Evolutionary conservation across 2,797 vertebrate genomes (phyloP).

Genomic region (Melanotaenia maccullochi): DNA sequence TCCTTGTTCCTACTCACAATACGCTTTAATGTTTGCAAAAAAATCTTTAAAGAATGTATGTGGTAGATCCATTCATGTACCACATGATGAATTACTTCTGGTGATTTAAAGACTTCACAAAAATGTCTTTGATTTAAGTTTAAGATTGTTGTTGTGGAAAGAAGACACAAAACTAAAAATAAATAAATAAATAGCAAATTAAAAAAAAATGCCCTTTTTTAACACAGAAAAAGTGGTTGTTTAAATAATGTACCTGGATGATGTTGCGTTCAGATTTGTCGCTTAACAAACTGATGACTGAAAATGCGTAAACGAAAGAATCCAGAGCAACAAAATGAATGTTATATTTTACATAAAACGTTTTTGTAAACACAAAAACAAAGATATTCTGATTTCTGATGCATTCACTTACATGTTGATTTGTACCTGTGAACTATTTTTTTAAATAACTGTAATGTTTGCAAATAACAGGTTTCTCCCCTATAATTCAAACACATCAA

Average conservation of each 20-base stretch:
- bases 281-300: background rate
- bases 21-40: background rate
- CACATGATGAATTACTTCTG: background rate
- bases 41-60: background rate
- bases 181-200: background rate
- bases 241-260: background rate
- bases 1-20: background rate
- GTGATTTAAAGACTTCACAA: background rate
- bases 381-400: background rate
- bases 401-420: too few species aligned
- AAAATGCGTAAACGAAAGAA: background rate
- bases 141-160: background rate
- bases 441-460: too few species aligned
- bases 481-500: too few species aligned
- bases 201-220: background rate
- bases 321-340: background rate
- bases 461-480: too few species aligned
- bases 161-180: too few species aligned
- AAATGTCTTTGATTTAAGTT: background rate
- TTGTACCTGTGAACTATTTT: too few species aligned
- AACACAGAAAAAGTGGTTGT: too few species aligned
- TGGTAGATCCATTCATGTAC: background rate
- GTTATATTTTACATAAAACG: background rate
- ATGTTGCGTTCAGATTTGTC: background rate
- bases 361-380: background rate